Evolutionary conservation across 2,888 invertebrate species (phyloP).

Genomic region (Megaustenia siamemsis): DNA sequence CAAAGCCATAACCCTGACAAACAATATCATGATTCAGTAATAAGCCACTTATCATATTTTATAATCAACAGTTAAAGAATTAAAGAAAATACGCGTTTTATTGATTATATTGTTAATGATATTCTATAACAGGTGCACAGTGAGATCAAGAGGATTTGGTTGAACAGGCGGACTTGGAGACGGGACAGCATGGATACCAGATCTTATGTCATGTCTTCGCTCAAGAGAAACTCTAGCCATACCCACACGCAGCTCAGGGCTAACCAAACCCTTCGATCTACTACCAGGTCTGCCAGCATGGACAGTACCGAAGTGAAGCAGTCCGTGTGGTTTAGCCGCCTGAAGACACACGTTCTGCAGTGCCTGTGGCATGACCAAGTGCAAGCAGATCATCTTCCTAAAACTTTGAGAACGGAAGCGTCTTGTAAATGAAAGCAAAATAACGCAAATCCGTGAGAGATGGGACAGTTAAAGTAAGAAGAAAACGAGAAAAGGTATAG

Average conservation of each 20-base stretch:
- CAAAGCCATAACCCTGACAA: no score
- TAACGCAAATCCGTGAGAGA: no score
- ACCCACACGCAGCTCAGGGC: constrained; percentile 31
- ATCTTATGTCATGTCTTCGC: constrained; percentile 59
- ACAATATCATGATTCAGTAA: no score
- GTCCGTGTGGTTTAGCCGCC: constrained; percentile 30
- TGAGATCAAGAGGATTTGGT: constrained; percentile 61
- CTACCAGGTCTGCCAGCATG: neutral
- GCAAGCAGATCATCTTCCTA: neutral
- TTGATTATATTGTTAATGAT: no score
- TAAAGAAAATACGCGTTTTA: no score
- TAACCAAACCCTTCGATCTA: constrained; percentile 10
- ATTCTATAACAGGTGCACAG: constrained; percentile 60
- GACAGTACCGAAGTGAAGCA: constrained; percentile 7
- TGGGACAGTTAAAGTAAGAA: no score
- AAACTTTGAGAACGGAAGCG: neutral
- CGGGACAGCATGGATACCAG: constrained; percentile 60
- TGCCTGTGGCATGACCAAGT: constrained; percentile 19
- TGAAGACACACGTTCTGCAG: constrained; percentile 30
- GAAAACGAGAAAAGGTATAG: no score
- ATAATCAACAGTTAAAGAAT: no score
- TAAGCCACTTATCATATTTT: no score
- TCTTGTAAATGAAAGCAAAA: no score
- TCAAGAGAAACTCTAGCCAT: constrained; percentile 53
- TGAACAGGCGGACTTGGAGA: constrained; percentile 54